A percentile compares a stretch with the other conserved stretches of the same genome.
Conservation (phyloP, 2,888 invertebrate species). For the Euplagia quadripunctaria region DNA sequence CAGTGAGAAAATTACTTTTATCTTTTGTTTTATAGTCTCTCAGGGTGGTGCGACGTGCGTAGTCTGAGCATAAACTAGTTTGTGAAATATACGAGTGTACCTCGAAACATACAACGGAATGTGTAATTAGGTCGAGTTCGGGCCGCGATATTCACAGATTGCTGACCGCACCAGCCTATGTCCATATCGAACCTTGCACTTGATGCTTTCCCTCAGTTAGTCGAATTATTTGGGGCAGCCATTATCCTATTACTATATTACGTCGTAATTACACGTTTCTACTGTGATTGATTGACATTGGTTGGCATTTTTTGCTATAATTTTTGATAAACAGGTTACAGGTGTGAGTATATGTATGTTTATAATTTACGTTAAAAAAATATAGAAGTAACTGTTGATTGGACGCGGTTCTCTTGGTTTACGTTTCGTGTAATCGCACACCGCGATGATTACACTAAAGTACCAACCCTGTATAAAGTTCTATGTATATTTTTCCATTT, state of each 20-base stretch:
- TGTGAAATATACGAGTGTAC: neutral
- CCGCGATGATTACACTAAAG: no score
- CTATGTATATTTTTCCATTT: no score
- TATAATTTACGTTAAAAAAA: no score
- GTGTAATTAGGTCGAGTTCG: constrained; percentile 11
- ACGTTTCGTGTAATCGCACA: no score
- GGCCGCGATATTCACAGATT: neutral
- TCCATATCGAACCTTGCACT: constrained; percentile 37
- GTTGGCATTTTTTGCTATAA: neutral
- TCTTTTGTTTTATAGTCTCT: no score
- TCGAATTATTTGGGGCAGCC: neutral
- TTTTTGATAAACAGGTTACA: no score
- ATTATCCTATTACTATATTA: neutral
- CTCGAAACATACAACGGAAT: constrained; percentile 10
- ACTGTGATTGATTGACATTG: neutral
- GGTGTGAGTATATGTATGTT: no score
- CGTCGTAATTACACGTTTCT: neutral
- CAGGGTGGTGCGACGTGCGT: no score
- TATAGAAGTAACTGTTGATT: no score
- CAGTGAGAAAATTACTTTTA: no score
- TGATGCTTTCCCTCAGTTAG: constrained; percentile 11
- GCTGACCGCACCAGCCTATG: constrained; percentile 11
- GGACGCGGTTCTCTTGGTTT: no score
- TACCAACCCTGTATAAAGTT: no score
- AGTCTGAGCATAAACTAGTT: neutral